Percentiles rank a stretch among this genome's conserved stretches.
Conservation (phyloP, 2,888 invertebrate species). For the Chymomyza amoena region DNA sequence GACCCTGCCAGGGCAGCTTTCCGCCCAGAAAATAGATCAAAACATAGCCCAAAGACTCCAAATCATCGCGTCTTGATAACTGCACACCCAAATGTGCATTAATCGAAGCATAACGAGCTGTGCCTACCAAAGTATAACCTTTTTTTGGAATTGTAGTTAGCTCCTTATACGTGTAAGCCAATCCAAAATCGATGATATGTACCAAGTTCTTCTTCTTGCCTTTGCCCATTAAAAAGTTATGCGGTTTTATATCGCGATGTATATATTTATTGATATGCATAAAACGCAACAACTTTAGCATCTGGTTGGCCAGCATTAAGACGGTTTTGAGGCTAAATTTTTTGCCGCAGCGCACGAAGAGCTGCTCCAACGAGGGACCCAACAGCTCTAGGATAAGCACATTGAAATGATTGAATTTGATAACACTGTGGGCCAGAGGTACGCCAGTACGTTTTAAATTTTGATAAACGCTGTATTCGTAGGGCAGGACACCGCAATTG, state of each 20-base stretch:
- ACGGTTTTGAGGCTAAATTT: constrained; percentile 49
- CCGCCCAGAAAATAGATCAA: constrained; percentile 46
- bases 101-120: constrained; percentile 38
- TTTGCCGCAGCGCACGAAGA: constrained; percentile 30
- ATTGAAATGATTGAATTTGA: not conserved
- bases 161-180: constrained; percentile 23
- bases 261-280: constrained; percentile 25
- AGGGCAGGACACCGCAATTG: not conserved
- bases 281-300: constrained; percentile 36
- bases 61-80: constrained; percentile 50
- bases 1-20: constrained; percentile 43
- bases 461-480: constrained; percentile 25
- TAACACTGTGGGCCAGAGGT: constrained; percentile 14
- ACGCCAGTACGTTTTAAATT: constrained; percentile 13
- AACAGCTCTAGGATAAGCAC: constrained; percentile 45
- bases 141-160: rapidly evolving
- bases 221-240: constrained; percentile 38
- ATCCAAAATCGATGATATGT: constrained; percentile 45
- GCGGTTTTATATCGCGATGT: constrained; percentile 51
- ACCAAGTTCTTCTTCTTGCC: not conserved
- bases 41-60: constrained; percentile 45
- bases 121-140: constrained; percentile 27
- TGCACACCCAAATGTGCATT: constrained; percentile 20
- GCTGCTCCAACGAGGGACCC: constrained; percentile 38
- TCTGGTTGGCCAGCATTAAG: constrained; percentile 40